phyloP scores from a whole-genome alignment of 2,113 vertebrate species.

The Ranitomeya variabilis region DNA sequence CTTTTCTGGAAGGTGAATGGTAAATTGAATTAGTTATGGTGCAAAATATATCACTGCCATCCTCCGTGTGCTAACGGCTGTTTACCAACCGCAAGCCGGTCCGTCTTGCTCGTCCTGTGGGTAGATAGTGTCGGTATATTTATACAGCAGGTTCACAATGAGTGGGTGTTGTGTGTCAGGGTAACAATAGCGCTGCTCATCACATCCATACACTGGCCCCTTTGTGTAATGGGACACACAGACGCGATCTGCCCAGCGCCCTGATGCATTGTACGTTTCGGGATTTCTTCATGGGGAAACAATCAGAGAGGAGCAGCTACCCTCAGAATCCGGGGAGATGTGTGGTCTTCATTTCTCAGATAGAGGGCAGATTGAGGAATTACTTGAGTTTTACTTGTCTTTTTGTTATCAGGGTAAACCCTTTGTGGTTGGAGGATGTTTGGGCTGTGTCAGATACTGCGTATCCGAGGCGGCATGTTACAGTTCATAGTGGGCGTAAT shows the following conservation, averaged over 20 bases:
- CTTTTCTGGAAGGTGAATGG: background rate
- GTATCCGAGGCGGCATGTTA: too few relatives aligned
- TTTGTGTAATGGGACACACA: background rate
- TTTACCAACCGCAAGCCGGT: background rate
- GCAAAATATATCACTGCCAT: background rate
- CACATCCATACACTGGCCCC: background rate
- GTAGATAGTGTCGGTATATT: background rate
- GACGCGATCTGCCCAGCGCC: background rate
- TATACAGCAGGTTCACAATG: background rate
- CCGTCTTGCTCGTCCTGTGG: background rate
- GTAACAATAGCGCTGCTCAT: slow-evolving; percentile 7
- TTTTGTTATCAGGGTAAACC: background rate
- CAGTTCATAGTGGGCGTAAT: too few relatives aligned
- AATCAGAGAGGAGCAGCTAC: background rate
- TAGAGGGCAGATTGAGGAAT: background rate
- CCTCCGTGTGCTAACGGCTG: background rate
- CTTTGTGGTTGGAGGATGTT: background rate
- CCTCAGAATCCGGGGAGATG: background rate
- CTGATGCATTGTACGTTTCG: slow-evolving; percentile 58
- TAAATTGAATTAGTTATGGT: background rate
- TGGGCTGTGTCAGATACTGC: background rate
- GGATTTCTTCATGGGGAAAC: slow-evolving; percentile 57
- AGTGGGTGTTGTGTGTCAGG: slow-evolving; percentile 15
- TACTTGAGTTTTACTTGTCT: background rate
- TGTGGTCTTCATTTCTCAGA: background rate